Base-by-base conservation (phyloP, 92 coral and sea anemone species). In the Palythoa caribaeorum region DNA sequence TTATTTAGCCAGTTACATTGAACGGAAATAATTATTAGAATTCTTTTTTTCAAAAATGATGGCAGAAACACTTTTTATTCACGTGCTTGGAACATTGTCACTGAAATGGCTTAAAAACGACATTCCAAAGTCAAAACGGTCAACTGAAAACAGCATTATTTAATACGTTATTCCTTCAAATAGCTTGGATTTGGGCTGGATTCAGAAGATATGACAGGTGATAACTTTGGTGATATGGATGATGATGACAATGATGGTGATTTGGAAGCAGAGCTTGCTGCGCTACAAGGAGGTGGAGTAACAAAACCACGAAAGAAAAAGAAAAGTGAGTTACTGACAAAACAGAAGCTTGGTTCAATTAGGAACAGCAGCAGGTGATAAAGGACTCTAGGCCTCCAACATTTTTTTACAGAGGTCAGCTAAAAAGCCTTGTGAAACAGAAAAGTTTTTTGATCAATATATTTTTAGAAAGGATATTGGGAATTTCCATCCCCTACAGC, bases 221-320 rank as follows among this genome's bases (percentile, higher is more conserved):
- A 87, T 13, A 90, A 90, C 36, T 57, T 90, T 87, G 95, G 92
- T 76, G 84, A 85, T 47, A 91, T 95, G 51, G 96, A 94, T 51
- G 59, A 71, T 12, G 87, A 84, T 21, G 73, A 87, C 35, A 89
- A 85, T 65, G 96, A 73, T 16, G 93, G 87, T 59, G 94, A 93
- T 66, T 85, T 97, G 54, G 99, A 97, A 84, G 99, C 98, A 39
- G 99, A 97, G 88, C 96, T 97, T 39, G 99, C 99, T 38, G 97
- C 97, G 1, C 88, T 97, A 17, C 99, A 97, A 68, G 95, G 94
- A 10, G 94, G 90, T 47, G 81, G 88, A 7, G 76, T 15, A 65
- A 40, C 84, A 72, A 78, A 79, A 47, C 71, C 88, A 74, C 77
- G 28, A 55, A 84, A 79, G 57, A 87, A 86, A 73, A 92, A 90